Conservation (phyloP, 2,888 invertebrate species). For the Embidobia sp. region DNA sequence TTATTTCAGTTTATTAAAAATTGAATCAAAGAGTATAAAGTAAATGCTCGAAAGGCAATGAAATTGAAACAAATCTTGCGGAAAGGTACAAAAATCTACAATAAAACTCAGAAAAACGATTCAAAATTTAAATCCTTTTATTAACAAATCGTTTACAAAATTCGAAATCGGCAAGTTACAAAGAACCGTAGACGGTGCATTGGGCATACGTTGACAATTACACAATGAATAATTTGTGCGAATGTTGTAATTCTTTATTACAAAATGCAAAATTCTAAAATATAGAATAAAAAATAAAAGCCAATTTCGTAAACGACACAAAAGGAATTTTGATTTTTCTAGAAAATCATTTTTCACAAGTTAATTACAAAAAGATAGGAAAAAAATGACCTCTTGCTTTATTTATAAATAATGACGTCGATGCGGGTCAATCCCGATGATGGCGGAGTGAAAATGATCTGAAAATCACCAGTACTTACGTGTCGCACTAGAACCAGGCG, state of each 20-base stretch:
- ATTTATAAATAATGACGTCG: neutral
- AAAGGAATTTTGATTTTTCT: no score
- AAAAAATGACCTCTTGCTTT: neutral
- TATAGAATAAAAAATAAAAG: conserved; percentile 1
- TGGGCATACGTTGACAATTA: conserved; percentile 2
- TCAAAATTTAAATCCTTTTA: conserved; percentile 67
- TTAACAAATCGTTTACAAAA: conserved; percentile 65
- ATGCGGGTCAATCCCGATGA: neutral
- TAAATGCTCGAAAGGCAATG: no score
- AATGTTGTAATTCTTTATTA: neutral
- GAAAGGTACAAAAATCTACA: conserved; percentile 73
- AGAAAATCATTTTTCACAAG: no score
- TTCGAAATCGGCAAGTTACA: conserved; percentile 52
- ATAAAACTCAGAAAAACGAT: conserved; percentile 71
- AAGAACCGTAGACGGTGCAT: conserved; percentile 1
- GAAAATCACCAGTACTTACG: conserved; percentile 74
- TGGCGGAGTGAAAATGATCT: conserved; percentile 14
- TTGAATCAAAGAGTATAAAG: no score
- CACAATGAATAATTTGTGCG: neutral
- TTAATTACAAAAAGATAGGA: neutral
- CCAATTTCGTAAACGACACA: neutral
- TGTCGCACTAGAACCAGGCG: conserved; percentile 76
- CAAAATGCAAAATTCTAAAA: neutral
- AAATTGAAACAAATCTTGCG: conserved; percentile 26
- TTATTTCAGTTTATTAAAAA: no score